These are phyloP conservation scores for Amphipyra tragopoginis DNA, from an alignment of 2,888 invertebrate species.

Conservation along the genomic window DNA sequence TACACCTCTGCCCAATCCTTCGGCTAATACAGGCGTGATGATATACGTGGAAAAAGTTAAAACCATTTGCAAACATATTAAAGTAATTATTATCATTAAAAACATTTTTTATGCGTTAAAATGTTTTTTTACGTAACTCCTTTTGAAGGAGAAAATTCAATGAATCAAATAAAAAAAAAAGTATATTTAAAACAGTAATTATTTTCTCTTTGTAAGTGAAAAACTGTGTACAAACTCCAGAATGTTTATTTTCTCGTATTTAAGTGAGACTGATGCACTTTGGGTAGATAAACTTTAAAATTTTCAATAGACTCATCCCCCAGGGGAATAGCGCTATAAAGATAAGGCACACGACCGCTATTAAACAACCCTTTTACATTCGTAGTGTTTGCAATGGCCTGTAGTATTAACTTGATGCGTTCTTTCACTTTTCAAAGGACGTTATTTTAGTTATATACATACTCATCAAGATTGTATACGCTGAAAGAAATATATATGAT, in stretches of 20 bases:
- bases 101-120: no score
- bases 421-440: conserved; percentile 36
- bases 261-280: conserved; percentile 30
- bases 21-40: no score
- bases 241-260: neutral
- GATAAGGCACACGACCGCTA: conserved; percentile 44
- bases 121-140: no score
- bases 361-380: conserved; percentile 42
- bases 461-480: no score
- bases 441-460: neutral
- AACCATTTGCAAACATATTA: no score
- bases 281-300: conserved; percentile 23
- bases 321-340: conserved; percentile 35
- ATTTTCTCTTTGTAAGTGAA: neutral
- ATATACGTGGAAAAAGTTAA: no score
- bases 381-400: conserved; percentile 25
- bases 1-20: no score
- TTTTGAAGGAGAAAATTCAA: no score
- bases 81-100: no score
- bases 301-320: conserved; percentile 45
- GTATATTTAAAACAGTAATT: neutral
- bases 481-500: no score
- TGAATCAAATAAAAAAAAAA: neutral
- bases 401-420: conserved; percentile 37
- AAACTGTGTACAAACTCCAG: neutral